phyloP scores from a whole-genome alignment of 23 tunicate genomes.

The Corella eumyota region DNA sequence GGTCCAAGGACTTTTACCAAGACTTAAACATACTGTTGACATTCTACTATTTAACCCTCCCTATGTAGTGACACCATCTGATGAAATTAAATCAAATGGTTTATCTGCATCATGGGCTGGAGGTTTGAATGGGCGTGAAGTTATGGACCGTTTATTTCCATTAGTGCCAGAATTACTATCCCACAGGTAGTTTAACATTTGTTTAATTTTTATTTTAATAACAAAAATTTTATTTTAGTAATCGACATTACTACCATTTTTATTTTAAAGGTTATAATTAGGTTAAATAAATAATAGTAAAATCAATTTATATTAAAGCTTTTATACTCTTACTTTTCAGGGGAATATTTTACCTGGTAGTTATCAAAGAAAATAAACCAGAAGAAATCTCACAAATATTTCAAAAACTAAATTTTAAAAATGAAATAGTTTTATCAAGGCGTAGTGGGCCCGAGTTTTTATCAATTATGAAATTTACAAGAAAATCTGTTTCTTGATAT shows the following conservation, averaged over 20 bases:
- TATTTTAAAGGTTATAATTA: too few species aligned
- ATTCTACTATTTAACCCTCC: constrained; percentile 78
- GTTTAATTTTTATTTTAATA: not conserved
- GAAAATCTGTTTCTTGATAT: too few species aligned
- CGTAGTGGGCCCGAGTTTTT: constrained; percentile 63
- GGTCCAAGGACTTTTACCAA: constrained; percentile 38
- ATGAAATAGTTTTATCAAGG: constrained; percentile 19
- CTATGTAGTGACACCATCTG: constrained; percentile 68
- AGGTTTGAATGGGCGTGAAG: constrained; percentile 65
- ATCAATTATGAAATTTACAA: constrained; percentile 38
- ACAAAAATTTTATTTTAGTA: too few species aligned
- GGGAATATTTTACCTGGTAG: constrained; percentile 71
- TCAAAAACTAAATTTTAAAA: constrained; percentile 9
- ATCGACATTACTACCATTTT: too few species aligned
- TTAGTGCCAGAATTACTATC: constrained; percentile 41
- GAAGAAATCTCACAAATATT: constrained; percentile 23
- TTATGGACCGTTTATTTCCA: constrained; percentile 79
- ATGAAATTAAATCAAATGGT: constrained; percentile 30
- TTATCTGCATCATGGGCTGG: constrained; percentile 78
- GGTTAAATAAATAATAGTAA: too few species aligned
- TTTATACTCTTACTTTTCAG: constrained; percentile 10
- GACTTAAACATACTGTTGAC: constrained; percentile 39
- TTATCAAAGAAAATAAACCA: constrained; percentile 74
- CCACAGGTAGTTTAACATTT: constrained; percentile 7
- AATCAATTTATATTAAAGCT: not conserved